Base-by-base conservation (phyloP, 2,113 vertebrate genomes). In the Oxygymnocypris stewartii region DNA sequence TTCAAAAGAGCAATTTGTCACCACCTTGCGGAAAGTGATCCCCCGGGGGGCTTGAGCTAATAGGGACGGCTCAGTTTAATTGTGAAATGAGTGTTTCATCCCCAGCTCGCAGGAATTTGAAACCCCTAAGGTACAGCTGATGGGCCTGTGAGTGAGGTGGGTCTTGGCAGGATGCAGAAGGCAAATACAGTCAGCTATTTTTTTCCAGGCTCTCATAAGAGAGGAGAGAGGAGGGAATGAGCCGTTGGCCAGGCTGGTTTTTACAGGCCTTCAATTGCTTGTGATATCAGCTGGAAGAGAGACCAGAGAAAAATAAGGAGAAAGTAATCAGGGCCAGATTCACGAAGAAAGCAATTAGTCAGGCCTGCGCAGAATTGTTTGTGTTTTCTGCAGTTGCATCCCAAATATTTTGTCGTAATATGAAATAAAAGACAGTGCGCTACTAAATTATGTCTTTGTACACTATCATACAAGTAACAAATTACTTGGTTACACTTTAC, bases 1-100 rank as follows among this genome's bases (percentile, higher is more conserved):
- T 88, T 90, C 84, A 91, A 90, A 89, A 88, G 79, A 91, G 86
- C 89, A 92, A 93, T 94, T 93, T 94, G 92, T 93, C 91, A 91
- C 89, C 87, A 71, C 87, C 85, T 87, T 85, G 84, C 67, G 75
- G 86, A 85, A 83, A 90, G 80, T 73, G 67, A 59, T 78, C 90
- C 91, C 85, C 74, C 37, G 84, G 89, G 92, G 78, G 25, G 59
- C 79, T 31, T 88, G 86, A 79, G 23, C 89, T 90, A 91, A 91
- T 88, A 90, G 87, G 87, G 80, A 84, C 83, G 82, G 85, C 81
- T 91, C 79, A 65, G 85, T 90, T 92, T 93, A 92, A 93, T 91
- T 90, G 90, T 88, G 86, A 91, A 92, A 90, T 90, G 89, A 92
- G 88, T 77, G 81, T 89, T 92, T 92, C 87, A 92, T 54, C 67